These are phyloP conservation scores for Eretmochelys imbricata DNA, from an alignment of 2,113 vertebrate genomes.

Conservation along the genomic window DNA sequence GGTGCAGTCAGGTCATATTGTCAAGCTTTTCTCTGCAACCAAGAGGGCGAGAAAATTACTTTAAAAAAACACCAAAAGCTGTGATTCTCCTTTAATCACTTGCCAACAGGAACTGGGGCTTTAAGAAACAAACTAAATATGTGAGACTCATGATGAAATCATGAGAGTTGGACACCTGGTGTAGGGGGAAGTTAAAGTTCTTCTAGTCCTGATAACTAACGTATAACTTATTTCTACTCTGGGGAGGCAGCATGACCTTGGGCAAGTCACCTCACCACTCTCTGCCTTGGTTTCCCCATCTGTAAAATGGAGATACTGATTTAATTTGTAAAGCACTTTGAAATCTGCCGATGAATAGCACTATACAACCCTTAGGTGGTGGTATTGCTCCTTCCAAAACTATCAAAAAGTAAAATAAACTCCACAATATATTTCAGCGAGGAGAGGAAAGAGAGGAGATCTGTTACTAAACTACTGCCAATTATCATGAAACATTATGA, in stretches of 20 bases:
- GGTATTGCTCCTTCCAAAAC: background rate
- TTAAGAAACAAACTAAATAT: rapidly evolving
- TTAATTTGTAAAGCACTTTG: background rate
- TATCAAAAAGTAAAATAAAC: background rate
- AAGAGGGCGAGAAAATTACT: background rate
- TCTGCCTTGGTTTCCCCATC: background rate
- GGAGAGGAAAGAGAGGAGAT: background rate
- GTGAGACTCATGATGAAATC: background rate
- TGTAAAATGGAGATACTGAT: background rate
- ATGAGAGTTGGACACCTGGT: rapidly evolving
- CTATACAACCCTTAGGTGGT: background rate
- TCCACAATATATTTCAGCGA: background rate
- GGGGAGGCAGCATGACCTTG: background rate
- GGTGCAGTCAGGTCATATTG: rapidly evolving
- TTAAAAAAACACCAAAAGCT: rapidly evolving
- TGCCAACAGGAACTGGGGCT: rapidly evolving
- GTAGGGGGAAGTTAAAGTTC: background rate
- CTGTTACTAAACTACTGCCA: background rate
- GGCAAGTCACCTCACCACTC: background rate
- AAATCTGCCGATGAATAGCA: background rate
- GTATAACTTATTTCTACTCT: background rate
- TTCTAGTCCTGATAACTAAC: background rate
- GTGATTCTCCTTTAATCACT: rapidly evolving
- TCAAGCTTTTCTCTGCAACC: background rate
- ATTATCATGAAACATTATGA: background rate